Evolutionary conservation across 2,797 vertebrate genomes (phyloP).

Genomic region (Sarcoramphus papa): DNA sequence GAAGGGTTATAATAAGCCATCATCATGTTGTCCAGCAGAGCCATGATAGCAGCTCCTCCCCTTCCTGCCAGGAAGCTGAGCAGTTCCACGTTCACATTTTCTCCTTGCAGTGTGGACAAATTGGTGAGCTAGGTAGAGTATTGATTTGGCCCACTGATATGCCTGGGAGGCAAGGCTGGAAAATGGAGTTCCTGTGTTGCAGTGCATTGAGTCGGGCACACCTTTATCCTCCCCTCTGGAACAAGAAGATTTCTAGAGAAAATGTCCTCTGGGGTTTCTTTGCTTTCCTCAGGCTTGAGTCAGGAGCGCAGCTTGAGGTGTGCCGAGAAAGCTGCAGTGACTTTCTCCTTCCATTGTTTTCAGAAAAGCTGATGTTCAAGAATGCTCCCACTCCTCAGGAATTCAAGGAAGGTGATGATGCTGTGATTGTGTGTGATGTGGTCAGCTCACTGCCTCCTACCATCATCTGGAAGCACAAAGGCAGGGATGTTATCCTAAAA

Average conservation of each 20-base stretch:
- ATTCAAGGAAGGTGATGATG: slow-evolving; percentile 91
- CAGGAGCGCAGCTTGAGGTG: neutral
- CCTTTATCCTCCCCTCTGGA: neutral
- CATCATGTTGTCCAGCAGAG: neutral
- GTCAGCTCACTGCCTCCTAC: slow-evolving; percentile 90
- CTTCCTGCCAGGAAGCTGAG: neutral
- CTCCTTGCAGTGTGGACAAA: neutral
- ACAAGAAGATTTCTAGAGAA: neutral
- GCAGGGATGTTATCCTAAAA: slow-evolving; percentile 86
- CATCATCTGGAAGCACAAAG: slow-evolving; percentile 93
- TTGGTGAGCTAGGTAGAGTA: neutral
- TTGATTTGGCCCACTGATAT: neutral
- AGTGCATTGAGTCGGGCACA: neutral
- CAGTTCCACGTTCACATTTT: neutral
- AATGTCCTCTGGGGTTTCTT: neutral
- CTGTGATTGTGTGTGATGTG: slow-evolving; percentile 90
- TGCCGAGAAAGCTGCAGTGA: neutral
- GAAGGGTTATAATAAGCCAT: neutral
- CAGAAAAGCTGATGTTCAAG: slow-evolving; percentile 96
- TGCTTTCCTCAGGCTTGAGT: neutral
- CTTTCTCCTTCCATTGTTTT: neutral
- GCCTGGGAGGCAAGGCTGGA: neutral
- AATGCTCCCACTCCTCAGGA: slow-evolving; percentile 94
- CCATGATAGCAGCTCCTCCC: neutral
- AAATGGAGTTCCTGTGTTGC: neutral